Base-by-base conservation (phyloP, 2,888 invertebrate species). In the Pseudoips prasinana region DNA sequence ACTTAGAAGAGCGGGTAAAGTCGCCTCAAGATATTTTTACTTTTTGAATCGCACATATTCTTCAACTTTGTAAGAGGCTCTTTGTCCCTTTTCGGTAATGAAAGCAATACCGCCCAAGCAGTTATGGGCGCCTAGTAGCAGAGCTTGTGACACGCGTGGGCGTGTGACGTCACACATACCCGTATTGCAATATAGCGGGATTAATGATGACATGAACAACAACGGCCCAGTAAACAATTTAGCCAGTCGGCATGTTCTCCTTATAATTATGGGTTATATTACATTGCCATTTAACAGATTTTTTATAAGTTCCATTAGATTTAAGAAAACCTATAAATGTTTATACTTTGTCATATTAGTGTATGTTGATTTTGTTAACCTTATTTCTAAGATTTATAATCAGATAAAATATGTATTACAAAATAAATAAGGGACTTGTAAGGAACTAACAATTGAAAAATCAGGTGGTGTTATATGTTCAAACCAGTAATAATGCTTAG, bases 151-250 rank as follows among this genome's bases (percentile, higher is more conserved):
- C 14, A n/a, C n/a, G 3, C 20, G 20, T 20, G 20, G 7, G 4
- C 4, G 7, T n/a, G 7, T 20, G 9, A 29, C 26, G 8, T 17
- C 34, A 32, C 22, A 7, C 20, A 7, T 5, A 7, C 7, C 20
- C 4, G 20, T 2, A 14, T 14, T 14, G 14, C 14, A 5, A 14
- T 14, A 3, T 14, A 29, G 46, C 26, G 32, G 46, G 45, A 55
- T 61, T 57, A 53, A 57, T 61, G 59, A 49, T 45, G 47, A 51
- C 59, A 61, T 53, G 46, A 51, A 52, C 39, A 38, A 42, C 26
- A 50, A 57, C 49, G 38, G 45, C 47, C 39, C 40, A 49, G 46
- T 50, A 44, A 55, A 60, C 32, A 51, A 54, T 33, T 46, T 34
- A 29, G 38, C 28, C 32, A 33, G 32, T 33, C 35, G 29, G 32